Base-by-base conservation (phyloP, 2,113 vertebrate genomes). In the Erythrocercus mccallii region DNA sequence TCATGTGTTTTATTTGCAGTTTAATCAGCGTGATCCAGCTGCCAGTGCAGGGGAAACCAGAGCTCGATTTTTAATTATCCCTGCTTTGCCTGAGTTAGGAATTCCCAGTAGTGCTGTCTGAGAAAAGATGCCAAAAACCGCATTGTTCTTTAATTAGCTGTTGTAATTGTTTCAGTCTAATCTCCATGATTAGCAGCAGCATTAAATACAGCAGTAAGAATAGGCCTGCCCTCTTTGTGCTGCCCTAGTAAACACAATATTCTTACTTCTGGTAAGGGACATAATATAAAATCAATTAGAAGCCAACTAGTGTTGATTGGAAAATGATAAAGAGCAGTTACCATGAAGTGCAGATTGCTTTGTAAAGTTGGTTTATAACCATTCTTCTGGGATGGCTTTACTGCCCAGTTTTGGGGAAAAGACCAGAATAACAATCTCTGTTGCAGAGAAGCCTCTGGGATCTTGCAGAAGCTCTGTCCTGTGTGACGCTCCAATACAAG, bases 91-190 rank as follows among this genome's bases (percentile, higher is more conserved):
- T 94, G 95, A 97, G 97, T 98, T 98, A 97, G 97, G 97, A 98
- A 98, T 98, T 98, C 98, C 97, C 98, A 97, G 5, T 71, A 92
- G 97, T 97, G 94, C 97, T 80, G 88, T 97, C 97, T 97, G 97
- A 56, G 40, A 90, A 94, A 97, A 98, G 96, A 98, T 98, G 98
- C 98, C 98, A 98, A 97, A 98, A 98, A 95, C 95, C 86, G 74
- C 97, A 98, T 98, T 98, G 98, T 98, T 98, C 98, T 98, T 98
- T 98, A 98, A 98, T 98, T 98, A 98, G 98, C 98, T 96, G 96
- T 97, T 98, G 98, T 98, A 98, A 98, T 98, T 98, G 98, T 98
- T 98, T 98, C 97, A 97, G 97, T 97, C 97, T 98, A 98, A 98
- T 98, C 97, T 98, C 97, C 84, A 25, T 98, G 98, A 98, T 98